phyloP scores from a whole-genome alignment of 2,888 invertebrate species.

The Melitaea athalia region DNA sequence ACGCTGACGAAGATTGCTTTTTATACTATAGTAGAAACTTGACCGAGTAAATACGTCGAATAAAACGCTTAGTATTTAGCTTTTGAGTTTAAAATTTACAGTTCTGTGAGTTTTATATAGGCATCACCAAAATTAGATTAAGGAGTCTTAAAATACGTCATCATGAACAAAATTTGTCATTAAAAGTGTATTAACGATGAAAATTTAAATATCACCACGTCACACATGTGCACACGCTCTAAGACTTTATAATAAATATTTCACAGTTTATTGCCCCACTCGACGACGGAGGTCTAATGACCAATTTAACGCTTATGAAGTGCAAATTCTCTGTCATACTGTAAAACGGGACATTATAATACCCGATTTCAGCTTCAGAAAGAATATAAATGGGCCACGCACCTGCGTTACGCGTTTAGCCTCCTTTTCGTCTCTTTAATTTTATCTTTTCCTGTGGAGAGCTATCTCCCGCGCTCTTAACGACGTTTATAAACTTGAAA shows the following conservation, averaged over 20 bases:
- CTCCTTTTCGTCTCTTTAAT: slow-evolving; percentile 46
- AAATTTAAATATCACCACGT: slow-evolving; percentile 23
- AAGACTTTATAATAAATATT: slow-evolving; percentile 66
- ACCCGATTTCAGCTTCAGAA: slow-evolving; percentile 73
- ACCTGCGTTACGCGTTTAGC: slow-evolving; percentile 40
- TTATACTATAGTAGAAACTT: too few species aligned
- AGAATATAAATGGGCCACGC: slow-evolving; percentile 67
- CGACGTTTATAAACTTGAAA: slow-evolving; percentile 36
- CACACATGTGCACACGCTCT: slow-evolving; percentile 39
- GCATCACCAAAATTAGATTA: too few species aligned
- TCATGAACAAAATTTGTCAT: background rate
- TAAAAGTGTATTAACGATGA: background rate
- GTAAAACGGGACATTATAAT: slow-evolving; percentile 74
- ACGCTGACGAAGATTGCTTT: too few species aligned
- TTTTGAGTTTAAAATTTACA: too few species aligned
- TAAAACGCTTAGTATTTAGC: too few species aligned
- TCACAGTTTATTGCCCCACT: slow-evolving; percentile 67
- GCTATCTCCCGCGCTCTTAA: slow-evolving; percentile 40
- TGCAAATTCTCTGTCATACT: slow-evolving; percentile 78
- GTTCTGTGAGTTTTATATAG: too few species aligned
- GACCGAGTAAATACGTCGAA: too few species aligned
- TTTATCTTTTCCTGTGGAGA: slow-evolving; percentile 43
- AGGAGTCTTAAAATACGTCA: too few species aligned
- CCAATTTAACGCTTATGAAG: slow-evolving; percentile 79
- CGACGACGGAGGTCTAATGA: slow-evolving; percentile 57